These are phyloP conservation scores for Anabacerthia variegaticeps DNA, from an alignment of 2,797 vertebrate genomes.

Conservation along the genomic window DNA sequence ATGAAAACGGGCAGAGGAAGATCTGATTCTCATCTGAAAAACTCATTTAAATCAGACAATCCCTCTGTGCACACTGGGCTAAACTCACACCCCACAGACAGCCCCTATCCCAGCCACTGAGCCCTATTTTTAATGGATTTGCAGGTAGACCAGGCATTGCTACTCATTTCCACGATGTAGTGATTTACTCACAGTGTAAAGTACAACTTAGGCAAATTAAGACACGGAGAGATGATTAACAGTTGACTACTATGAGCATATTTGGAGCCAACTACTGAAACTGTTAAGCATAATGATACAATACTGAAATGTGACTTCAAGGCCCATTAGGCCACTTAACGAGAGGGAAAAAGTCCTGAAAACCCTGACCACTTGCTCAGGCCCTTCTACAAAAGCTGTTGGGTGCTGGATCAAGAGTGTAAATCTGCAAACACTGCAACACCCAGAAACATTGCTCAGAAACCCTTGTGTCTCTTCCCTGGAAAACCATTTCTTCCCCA, in stretches of 20 bases:
- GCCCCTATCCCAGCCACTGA: background rate
- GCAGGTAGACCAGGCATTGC: background rate
- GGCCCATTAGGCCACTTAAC: background rate
- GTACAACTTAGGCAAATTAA: background rate
- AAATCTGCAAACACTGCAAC: background rate
- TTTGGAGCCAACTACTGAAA: background rate
- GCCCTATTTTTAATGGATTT: background rate
- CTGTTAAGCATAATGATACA: background rate
- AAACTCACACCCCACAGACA: background rate
- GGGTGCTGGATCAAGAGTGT: background rate
- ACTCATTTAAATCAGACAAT: background rate
- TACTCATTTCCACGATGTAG: background rate
- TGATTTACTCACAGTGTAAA: background rate
- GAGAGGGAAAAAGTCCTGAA: background rate
- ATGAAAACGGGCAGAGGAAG: background rate
- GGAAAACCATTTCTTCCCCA: background rate
- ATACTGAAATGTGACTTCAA: background rate
- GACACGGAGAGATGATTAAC: background rate
- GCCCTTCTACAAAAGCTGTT: background rate
- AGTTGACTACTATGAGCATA: background rate
- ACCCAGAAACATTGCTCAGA: background rate
- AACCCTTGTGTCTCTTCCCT: background rate
- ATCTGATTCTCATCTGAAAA: background rate
- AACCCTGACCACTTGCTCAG: background rate
- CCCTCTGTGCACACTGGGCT: fast-evolving